Evolutionary conservation across 2,113 vertebrate species (phyloP).

Genomic region (Callithrix jacchus): DNA sequence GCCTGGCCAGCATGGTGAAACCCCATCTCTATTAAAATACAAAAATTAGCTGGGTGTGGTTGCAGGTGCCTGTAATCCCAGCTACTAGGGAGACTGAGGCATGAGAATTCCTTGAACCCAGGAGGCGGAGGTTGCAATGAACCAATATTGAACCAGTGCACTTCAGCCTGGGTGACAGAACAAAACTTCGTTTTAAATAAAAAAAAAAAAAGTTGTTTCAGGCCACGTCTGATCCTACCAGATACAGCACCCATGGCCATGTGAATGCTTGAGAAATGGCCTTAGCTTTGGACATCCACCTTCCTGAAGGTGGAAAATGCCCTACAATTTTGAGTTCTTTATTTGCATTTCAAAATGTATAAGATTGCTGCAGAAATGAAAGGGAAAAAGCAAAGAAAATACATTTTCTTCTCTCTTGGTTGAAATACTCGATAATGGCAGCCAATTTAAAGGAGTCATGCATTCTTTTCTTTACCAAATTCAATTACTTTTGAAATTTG

Average conservation of each 20-base stretch:
- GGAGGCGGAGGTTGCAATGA: too few relatives aligned
- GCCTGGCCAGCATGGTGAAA: too few relatives aligned
- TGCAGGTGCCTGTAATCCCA: too few relatives aligned
- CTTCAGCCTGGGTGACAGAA: too few relatives aligned
- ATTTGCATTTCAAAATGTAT: slow-evolving; percentile 64
- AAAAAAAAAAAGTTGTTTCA: background rate
- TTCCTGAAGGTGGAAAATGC: slow-evolving; percentile 33
- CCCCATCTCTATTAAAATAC: too few relatives aligned
- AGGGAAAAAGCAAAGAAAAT: slow-evolving; percentile 51
- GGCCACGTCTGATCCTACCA: background rate
- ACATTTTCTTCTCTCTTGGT: background rate
- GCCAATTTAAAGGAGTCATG: slow-evolving; percentile 59
- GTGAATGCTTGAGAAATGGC: slow-evolving; percentile 38
- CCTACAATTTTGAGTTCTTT: slow-evolving; percentile 60
- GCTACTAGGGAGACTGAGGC: too few relatives aligned
- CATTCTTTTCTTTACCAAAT: slow-evolving; percentile 75
- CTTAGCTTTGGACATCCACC: background rate
- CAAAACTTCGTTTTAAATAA: too few relatives aligned
- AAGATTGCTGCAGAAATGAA: slow-evolving; percentile 69
- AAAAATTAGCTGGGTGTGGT: too few relatives aligned
- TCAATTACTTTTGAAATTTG: slow-evolving; percentile 79
- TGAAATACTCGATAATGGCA: slow-evolving; percentile 74
- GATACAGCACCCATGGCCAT: slow-evolving; percentile 10
- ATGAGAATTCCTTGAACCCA: too few relatives aligned
- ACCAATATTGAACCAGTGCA: too few relatives aligned